Evolutionary conservation across 2,888 invertebrate genomes (phyloP), one percentile per base, ranked within the genome.

Genomic region (Mesorhabditis sp.): DNA sequence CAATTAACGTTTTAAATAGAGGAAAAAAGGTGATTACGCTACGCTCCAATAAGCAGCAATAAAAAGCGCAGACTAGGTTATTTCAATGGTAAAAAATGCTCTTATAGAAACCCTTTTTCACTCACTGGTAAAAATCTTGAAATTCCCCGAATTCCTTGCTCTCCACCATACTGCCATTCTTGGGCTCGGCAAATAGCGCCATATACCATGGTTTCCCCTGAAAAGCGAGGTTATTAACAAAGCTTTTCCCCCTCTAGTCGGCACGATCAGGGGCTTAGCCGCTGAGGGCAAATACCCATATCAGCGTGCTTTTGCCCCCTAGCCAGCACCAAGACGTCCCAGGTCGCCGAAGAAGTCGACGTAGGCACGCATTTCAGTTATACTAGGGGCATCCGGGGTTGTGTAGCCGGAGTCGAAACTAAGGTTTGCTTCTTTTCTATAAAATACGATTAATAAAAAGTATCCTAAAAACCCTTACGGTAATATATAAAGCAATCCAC

Each of bases 141-240:
- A 80, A 71, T 61, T 75, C 76, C 2, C 58, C n/a, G 62, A 76
- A 78, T 65, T 76, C 74, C n/a, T 7, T 6, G 7, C 15, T 42
- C 5, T 71, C 68, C 10, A 68, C 68, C 64, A 76, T 74, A 7
- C 73, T 73, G 13, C 67, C 67, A 7, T 66, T 67, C 61, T 67
- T 50, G 7, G 78, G 76, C 43, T 74, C 72, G 5, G 74, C 76
- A 64, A 80, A 80, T 4, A 80, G 58, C 2, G 77, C 80, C 73
- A 70, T 69, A 66, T 80, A 80, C 80, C 80, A 80, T 43, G 80
- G 78, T 66, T 72, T 76, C 15, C 78, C 80, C 76, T 79, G 70
- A 67, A 75, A 66, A 43, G 45, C 45, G 63, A 62, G 45, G 44
- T 15, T 13, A 42, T 44, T 44, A 15, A n/a, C 43, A 42, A 43